Percentiles rank a stretch among this genome's conserved stretches.
Evolutionary conservation across 1,140 invertebrate species (phyloP).

Genomic region (Brevipalpus yothersi): DNA sequence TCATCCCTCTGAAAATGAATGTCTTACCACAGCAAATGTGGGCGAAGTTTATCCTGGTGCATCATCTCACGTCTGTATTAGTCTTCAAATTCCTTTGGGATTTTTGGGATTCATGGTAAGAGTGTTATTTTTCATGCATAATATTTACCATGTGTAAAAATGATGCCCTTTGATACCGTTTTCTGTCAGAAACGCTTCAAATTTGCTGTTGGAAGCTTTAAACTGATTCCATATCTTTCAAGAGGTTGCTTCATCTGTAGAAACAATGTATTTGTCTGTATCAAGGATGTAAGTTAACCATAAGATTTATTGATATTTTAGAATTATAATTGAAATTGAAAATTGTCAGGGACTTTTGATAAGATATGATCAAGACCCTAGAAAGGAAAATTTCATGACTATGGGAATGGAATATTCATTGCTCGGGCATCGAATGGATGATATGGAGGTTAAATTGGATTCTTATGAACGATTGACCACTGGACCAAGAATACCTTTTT

Average conservation of each 20-base stretch:
- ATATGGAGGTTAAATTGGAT: background rate
- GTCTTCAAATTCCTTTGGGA: background rate
- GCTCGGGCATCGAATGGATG: background rate
- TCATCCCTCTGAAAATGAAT: conserved; percentile 4
- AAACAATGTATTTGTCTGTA: background rate
- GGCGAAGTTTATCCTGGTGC: conserved; percentile 7
- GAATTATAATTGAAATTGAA: background rate
- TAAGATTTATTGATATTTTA: background rate
- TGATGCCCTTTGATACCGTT: too few species aligned
- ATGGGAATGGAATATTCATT: background rate
- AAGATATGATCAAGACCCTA: background rate
- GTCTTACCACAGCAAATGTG: conserved; percentile 9
- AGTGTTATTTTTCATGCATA: too few species aligned
- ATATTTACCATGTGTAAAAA: too few species aligned
- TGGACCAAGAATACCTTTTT: too few species aligned
- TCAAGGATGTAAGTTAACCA: background rate
- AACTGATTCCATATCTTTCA: background rate
- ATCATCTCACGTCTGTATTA: background rate
- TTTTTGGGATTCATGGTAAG: background rate
- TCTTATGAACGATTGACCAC: background rate
- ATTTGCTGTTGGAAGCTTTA: background rate
- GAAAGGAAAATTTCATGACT: background rate
- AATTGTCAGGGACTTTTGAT: background rate
- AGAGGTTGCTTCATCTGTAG: background rate
- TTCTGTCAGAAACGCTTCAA: background rate